Percentiles rank a stretch among this genome's conserved stretches.
phyloP scores from a whole-genome alignment of 2,888 invertebrate genomes.

The Byasa hedistus region DNA sequence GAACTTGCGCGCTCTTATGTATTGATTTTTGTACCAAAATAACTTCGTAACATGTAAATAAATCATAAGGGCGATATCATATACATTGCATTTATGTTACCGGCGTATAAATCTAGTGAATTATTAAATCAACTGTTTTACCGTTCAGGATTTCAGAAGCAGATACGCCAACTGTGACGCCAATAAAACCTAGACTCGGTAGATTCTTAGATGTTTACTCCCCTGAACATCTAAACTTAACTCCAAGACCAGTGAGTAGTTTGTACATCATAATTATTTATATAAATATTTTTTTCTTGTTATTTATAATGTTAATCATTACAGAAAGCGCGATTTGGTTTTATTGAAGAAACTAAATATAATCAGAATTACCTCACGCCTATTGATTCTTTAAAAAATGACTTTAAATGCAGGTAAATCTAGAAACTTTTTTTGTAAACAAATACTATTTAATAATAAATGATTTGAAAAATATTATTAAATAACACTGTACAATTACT shows the following conservation, averaged over 20 bases:
- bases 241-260: conserved; percentile 67
- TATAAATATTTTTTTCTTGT: not conserved
- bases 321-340: conserved; percentile 50
- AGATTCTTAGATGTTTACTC: conserved; percentile 72
- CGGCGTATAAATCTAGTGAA: conserved; percentile 23
- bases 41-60: conserved; percentile 76
- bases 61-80: conserved; percentile 65
- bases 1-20: conserved; percentile 74
- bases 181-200: conserved; percentile 65
- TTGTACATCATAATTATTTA: conserved; percentile 11
- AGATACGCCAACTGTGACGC: conserved; percentile 55
- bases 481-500: not conserved
- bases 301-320: conserved; percentile 32
- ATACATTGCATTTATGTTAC: conserved; percentile 29
- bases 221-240: conserved; percentile 72
- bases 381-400: conserved; percentile 50
- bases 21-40: conserved; percentile 78
- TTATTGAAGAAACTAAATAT: conserved; percentile 52
- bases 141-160: conserved; percentile 46
- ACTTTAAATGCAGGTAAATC: conserved; percentile 64
- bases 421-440: conserved; percentile 8
- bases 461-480: not conserved
- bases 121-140: conserved; percentile 5
- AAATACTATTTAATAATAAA: not conserved
- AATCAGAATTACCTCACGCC: conserved; percentile 56